Percentiles rank a stretch among this genome's conserved stretches.
Evolutionary conservation across 2,888 invertebrate species (phyloP).

Genomic region (Furcula furcula): DNA sequence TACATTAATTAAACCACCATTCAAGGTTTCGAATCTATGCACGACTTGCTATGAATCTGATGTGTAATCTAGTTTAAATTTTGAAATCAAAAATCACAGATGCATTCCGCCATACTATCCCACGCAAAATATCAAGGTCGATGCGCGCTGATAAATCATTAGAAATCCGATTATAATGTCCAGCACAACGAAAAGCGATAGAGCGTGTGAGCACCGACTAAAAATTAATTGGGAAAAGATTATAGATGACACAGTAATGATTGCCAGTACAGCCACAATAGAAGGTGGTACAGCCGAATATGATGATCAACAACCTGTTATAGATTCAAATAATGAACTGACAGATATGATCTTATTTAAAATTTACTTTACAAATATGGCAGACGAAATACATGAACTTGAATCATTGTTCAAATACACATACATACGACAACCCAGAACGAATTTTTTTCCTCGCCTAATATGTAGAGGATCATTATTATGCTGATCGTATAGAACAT

Average conservation of each 20-base stretch:
- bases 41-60: conserved; percentile 26
- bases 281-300: conserved; percentile 28
- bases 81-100: conserved; percentile 26
- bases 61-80: conserved; percentile 30
- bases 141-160: conserved; percentile 31
- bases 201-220: conserved; percentile 19
- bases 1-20: conserved; percentile 23
- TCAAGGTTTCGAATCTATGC: conserved; percentile 23
- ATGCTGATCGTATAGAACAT: conserved; percentile 29
- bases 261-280: conserved; percentile 35
- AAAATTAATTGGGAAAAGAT: conserved; percentile 43
- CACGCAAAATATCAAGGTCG: conserved; percentile 44
- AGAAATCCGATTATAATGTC: conserved; percentile 35
- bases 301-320: conserved; percentile 34
- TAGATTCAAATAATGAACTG: conserved; percentile 21
- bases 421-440: conserved; percentile 22
- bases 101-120: conserved; percentile 28
- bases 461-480: conserved; percentile 24
- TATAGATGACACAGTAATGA: conserved; percentile 34
- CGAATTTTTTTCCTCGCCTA: conserved; percentile 22
- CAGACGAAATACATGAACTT: conserved; percentile 23
- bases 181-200: conserved; percentile 21
- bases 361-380: conserved; percentile 25
- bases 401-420: conserved; percentile 21
- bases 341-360: conserved; percentile 33